Conservation (phyloP, 2,113 vertebrate species). For the Pelmatolapia mariae region DNA sequence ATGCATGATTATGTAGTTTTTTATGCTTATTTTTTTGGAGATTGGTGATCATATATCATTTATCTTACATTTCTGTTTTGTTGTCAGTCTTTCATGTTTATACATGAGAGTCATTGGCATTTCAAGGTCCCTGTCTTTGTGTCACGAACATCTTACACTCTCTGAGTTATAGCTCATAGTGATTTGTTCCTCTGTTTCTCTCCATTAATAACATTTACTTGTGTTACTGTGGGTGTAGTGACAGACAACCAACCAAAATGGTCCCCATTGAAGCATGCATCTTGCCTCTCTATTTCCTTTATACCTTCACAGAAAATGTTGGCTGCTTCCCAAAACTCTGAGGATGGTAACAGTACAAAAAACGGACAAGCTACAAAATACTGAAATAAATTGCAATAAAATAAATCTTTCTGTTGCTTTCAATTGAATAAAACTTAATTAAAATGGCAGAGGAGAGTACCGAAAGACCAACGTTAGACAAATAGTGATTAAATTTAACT, state of each 20-base stretch:
- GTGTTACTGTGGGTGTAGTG: constrained; percentile 28
- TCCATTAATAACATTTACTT: constrained; percentile 57
- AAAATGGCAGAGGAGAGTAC: not conserved
- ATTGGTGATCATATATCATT: not conserved
- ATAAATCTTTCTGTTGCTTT: not conserved
- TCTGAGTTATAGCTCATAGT: constrained; percentile 38
- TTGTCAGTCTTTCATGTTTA: constrained; percentile 14
- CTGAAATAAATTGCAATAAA: not conserved
- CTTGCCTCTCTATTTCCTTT: constrained; percentile 19
- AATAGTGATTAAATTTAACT: constrained; percentile 5
- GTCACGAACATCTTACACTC: constrained; percentile 13
- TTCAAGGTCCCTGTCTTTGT: not conserved
- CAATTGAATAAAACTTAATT: not conserved
- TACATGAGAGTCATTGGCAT: not conserved
- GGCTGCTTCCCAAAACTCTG: constrained; percentile 9
- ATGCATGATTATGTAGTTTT: not conserved
- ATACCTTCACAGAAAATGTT: constrained; percentile 13
- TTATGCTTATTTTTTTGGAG: not conserved
- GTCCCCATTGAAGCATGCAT: constrained; percentile 44
- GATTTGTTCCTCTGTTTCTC: constrained; percentile 44
- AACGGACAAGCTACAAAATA: not conserved
- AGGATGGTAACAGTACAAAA: not conserved
- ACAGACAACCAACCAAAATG: constrained; percentile 46
- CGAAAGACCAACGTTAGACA: not conserved
- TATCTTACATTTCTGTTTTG: not conserved